phyloP scores from a whole-genome alignment of 2,888 invertebrate species.

The Cantharis flavilabris region DNA sequence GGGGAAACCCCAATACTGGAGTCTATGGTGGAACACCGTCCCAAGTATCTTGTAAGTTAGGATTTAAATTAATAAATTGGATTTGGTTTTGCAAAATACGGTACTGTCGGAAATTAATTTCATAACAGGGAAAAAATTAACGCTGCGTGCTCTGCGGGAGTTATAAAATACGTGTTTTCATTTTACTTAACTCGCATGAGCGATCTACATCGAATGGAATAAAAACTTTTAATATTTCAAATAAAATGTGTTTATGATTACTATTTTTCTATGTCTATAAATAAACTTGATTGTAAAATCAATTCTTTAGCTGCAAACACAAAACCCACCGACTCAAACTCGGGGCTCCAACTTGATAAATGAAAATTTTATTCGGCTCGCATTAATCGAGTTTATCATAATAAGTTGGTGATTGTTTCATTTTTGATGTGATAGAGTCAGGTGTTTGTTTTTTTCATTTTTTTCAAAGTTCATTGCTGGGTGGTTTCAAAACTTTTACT shows the following conservation, averaged over 20 bases:
- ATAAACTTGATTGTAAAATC: conserved; percentile 6
- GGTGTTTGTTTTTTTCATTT: neutral
- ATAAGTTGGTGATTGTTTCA: neutral
- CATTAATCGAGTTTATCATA: neutral
- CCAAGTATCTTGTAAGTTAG: neutral
- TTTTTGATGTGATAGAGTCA: neutral
- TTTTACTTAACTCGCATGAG: neutral
- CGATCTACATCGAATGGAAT: neutral
- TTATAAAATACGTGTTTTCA: neutral
- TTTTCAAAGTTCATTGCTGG: no score
- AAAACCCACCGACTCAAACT: neutral
- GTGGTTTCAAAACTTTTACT: neutral
- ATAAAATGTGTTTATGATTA: neutral
- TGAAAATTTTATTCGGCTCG: neutral
- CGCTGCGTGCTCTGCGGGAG: neutral
- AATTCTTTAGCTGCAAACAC: neutral
- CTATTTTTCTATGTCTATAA: neutral
- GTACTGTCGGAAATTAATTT: neutral
- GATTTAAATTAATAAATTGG: neutral
- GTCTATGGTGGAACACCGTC: no score
- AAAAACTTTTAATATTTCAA: conserved; percentile 1
- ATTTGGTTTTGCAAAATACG: neutral
- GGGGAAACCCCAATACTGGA: neutral
- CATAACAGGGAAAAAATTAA: neutral
- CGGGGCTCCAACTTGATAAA: neutral